These are phyloP conservation scores for Cyanistes caeruleus DNA, from an alignment of 2,113 vertebrate species.

Conservation along the genomic window DNA sequence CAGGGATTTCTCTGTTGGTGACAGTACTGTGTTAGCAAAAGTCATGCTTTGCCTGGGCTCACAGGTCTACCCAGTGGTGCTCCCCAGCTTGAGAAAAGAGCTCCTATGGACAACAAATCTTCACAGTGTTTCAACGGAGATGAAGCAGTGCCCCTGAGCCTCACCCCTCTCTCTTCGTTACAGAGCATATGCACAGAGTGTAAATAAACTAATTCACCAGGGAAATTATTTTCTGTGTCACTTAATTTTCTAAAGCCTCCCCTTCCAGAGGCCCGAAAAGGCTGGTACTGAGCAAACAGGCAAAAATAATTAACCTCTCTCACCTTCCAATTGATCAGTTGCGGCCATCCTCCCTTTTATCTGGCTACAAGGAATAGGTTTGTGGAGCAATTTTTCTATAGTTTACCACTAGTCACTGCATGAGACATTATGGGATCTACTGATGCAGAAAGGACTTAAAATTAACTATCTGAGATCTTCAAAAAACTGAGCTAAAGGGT, in stretches of 20 bases:
- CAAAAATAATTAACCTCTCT: conserved; percentile 40
- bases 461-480: conserved; percentile 14
- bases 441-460: conserved; percentile 16
- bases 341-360: not conserved
- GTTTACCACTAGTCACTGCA: not conserved
- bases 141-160: fast-evolving
- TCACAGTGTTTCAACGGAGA: not conserved
- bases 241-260: not conserved
- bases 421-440: not conserved
- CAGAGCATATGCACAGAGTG: fast-evolving
- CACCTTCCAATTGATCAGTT: not conserved
- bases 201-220: not conserved
- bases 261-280: not conserved
- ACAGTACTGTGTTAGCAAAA: not conserved
- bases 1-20: not conserved
- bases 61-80: not conserved
- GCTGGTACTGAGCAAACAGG: not conserved
- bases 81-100: not conserved
- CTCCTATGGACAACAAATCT: not conserved
- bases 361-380: not conserved
- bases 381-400: not conserved
- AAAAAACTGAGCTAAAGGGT: not conserved
- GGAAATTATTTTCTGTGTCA: conserved; percentile 8
- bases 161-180: not conserved
- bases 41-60: fast-evolving